Base-by-base conservation (phyloP, 1,140 invertebrate species). In the Ditylenchus dipsaci region DNA sequence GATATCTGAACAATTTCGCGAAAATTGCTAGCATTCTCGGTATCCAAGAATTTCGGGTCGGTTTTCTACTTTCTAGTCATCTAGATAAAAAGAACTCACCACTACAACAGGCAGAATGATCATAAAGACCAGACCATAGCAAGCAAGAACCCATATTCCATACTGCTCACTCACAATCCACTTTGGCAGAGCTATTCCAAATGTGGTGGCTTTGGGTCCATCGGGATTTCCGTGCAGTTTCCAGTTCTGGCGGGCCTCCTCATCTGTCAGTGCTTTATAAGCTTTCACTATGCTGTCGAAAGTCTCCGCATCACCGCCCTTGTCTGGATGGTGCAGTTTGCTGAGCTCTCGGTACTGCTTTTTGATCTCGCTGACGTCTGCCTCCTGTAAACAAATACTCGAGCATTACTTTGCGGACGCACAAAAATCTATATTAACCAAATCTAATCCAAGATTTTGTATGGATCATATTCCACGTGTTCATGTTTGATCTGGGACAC, bases 81-180 rank as follows among this genome's bases (percentile, higher is more conserved):
- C n/a, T n/a, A n/a, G n/a, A n/a, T n/a, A n/a, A n/a, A n/a, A n/a
- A n/a, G 53, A 63, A 83, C 85, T 83, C 76, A 87, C 87, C 73
- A 97, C 90, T 73, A 89, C 89, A 63, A 91, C 90, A 15, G 95
- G 95, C 75, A 98, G 84, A 64, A 93, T 91, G 62, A 98, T 89
- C 93, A 99, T 97, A 81, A 99, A 98, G 0, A 98, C 90, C 49
- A 97, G 85, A 21, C 89, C 93, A 86, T 99, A 99, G 0, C 95
- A 86, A 17, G 92, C 93, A 45, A 98, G 86, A 9, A 97, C 94
- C 92, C 92, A 96, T 42, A 97, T 88, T 74, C 93, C 96, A 84
- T 99, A 98, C 85, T 98, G 91, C 84, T 96, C 95, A 82, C 97
- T 94, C n/a, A 99, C 93, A 84, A 99, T 97, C 95, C 95, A 99